Evolutionary conservation across 2,888 invertebrate species (phyloP).

Genomic region (Calephelis perditalis): DNA sequence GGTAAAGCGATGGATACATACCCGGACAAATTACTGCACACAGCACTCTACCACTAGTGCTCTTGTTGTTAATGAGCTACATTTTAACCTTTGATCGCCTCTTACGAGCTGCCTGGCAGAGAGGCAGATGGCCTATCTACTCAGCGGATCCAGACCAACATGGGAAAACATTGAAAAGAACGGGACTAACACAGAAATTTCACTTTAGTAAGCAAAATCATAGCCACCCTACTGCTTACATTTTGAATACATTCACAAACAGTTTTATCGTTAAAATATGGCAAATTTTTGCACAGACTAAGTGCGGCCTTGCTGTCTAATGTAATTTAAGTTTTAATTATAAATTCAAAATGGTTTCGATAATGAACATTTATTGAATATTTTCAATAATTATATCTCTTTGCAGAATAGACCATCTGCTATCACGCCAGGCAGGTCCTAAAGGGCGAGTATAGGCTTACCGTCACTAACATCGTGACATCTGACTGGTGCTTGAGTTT

Average conservation of each 20-base stretch:
- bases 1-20: too few species aligned
- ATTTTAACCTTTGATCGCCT: too few species aligned
- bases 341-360: constrained; percentile 7
- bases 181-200: background rate
- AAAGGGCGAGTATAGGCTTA: too few species aligned
- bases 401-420: too few species aligned
- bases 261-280: constrained; percentile 12
- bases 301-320: background rate
- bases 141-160: too few species aligned
- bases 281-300: constrained; percentile 12
- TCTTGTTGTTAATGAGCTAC: background rate
- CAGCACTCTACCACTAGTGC: too few species aligned
- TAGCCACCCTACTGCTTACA: background rate
- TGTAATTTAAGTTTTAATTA: constrained; percentile 7
- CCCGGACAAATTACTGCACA: too few species aligned
- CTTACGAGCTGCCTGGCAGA: too few species aligned
- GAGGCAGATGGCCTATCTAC: too few species aligned
- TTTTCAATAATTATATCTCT: constrained; percentile 1
- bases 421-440: too few species aligned
- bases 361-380: constrained; percentile 3
- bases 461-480: too few species aligned
- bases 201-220: background rate
- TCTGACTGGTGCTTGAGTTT: too few species aligned
- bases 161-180: background rate
- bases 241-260: constrained; percentile 6